Evolutionary conservation across 2,113 vertebrate species (phyloP), one percentile per base, ranked within the genome.

Genomic region (Seriola aureovittata): DNA sequence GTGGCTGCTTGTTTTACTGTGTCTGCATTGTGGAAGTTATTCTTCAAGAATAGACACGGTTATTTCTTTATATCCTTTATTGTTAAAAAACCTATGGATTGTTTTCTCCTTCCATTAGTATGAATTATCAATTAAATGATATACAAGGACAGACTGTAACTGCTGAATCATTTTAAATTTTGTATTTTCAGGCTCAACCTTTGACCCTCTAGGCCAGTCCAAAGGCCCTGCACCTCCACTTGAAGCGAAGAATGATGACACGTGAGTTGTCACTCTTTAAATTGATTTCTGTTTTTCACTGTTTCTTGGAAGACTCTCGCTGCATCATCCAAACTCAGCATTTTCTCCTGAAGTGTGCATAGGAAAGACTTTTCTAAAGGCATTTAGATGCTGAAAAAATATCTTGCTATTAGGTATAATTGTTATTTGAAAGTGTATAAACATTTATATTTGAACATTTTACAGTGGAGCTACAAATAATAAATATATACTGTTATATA

Each of bases 121-220:
- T 63, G 34, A n/a, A 40, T 42, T 13, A 48, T 4, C 5, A 12
- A 34, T 52, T 11, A 48, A 50, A 11, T 67, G 44, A 54, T 40
- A 32, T 64, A 4, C n/a, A n/a, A 65, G n/a, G 11, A 42, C 9
- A 42, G 9, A 23, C 9, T 42, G n/a, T 25, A 46, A 25, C 23
- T 32, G 8, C 60, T 5, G 21, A 32, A 32, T n/a, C 3, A 57
- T 57, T 60, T 34, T 55, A 9, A 4, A 54, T 48, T 44, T 62
- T 76, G 3, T 81, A 16, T 73, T 82, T 84, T 52, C 83, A 99
- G 97, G 97, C 75, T 96, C 97, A 85, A 84, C 87, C 2, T 98
- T 98, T 96, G 97, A 99, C 92, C 97, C 97, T 48, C 94, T 99
- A 78, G 96, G 97, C 21, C 97, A 98, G 83, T 95, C 96, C 55